Evolutionary conservation across 2,113 vertebrate species (phyloP), one percentile per base, ranked within the genome.

Genomic region (Malurus alboscapulatus): DNA sequence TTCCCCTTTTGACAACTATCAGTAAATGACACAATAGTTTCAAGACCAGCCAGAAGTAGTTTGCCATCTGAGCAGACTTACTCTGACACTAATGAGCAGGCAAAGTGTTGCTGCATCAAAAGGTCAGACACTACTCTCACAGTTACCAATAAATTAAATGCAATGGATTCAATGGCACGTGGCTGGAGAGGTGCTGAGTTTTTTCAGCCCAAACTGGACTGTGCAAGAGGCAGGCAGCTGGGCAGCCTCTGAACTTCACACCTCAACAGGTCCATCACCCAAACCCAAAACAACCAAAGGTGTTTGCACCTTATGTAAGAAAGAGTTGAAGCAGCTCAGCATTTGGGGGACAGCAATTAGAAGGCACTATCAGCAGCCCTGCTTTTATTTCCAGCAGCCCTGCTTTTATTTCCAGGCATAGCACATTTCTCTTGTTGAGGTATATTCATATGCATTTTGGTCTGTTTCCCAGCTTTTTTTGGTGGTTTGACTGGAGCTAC

Each of bases 291-390:
- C 51, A 89, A 71, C 14, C 44, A 47, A 34, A 71, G 27, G 61
- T 62, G 57, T 54, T 55, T 0, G 0, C 19, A 55, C 2, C 17
- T 79, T 66, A 30, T 0, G 6, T 26, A 42, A 68, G 24, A 34
- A 87, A 30, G 57, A 77, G 44, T 0, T 55, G 55, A 72, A 88
- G 45, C 30, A 53, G 40, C 18, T 77, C 55, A 80, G 72, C 24
- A 25, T 51, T 48, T 62, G 21, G 12, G 45, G 44, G 27, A 58
- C 20, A 62, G 38, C 55, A 86, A 59, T 12, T 58, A 62, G 26
- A 58, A 80, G 42, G 24, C 34, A 63, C 21, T 55, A 12, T 16
- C 34, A 22, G 26, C 3, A 74, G 32, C n/a, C 26, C 32, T 57
- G 17, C 30, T 55, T 94, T 77, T 48, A 51, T 38, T 92, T 66